Conservation (phyloP, 2,113 vertebrate species). For the Ovibos moschatus region DNA sequence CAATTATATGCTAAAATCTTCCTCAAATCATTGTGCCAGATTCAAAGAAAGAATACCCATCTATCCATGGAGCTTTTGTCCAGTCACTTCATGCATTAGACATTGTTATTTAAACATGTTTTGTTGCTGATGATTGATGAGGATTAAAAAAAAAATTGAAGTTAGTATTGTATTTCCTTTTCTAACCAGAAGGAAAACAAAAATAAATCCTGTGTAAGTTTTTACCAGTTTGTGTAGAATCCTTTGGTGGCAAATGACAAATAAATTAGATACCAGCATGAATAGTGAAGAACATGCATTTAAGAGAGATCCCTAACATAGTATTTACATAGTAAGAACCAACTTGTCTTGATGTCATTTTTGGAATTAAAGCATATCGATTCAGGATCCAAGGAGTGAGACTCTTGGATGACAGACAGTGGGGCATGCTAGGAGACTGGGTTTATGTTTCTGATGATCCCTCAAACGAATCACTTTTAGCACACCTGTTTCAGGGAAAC, state of each 20-base stretch:
- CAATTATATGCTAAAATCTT: background rate
- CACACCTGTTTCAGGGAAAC: conserved; percentile 69
- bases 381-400: background rate
- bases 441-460: conserved; percentile 37
- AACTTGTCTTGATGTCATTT: conserved; percentile 25
- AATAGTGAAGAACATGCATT: background rate
- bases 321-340: background rate
- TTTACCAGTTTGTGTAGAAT: background rate
- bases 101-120: conserved; percentile 9
- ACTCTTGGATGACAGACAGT: background rate
- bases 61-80: background rate
- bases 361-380: background rate
- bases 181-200: background rate
- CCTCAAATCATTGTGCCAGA: background rate
- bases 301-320: background rate
- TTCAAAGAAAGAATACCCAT: background rate
- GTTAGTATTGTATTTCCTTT: background rate
- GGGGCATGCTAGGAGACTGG: background rate
- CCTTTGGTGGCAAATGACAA: background rate
- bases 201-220: background rate
- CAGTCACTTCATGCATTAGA: background rate
- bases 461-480: conserved; percentile 8
- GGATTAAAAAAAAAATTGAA: background rate
- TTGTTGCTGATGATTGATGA: conserved; percentile 20
- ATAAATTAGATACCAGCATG: background rate